Evolutionary conservation across 2,797 vertebrate species (phyloP), one percentile per base, ranked within the genome.

Genomic region (Eulemur coronatus): DNA sequence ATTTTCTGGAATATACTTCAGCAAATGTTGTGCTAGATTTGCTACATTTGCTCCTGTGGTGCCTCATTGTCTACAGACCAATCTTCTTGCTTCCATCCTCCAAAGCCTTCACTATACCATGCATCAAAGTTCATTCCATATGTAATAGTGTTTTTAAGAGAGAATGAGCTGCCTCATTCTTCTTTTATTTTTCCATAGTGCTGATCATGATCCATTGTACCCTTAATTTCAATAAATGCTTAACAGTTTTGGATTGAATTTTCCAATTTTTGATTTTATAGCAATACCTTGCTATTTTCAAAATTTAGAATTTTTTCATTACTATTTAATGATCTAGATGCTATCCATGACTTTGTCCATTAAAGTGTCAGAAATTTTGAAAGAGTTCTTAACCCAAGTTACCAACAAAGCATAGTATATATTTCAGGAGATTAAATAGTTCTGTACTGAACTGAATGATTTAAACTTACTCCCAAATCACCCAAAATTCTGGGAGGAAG

Each of bases 401-500:
- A 43, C 14, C 24, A 46, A 87, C 75, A 90, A 79, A 55, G 1
- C 12, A 17, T 20, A 24, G 4, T 22, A 61, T 30, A 86, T 78
- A 95, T 65, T 75, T 69, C n/a, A 96, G 35, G 3, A 73, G 35
- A 55, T 84, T 79, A 14, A 95, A 13, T 50, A 50, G 13, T 75
- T 95, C 24, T 6, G 14, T 65, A 38, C 7, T 65, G 52, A 92
- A 92, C 9, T 76, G 38, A 97, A 88, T 95, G 72, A 85, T 50
- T 95, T 92, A 94, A 93, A 92, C 5, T 9, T 70, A 24, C 24
- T 95, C 24, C 20, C 43, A 57, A 84, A 80, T 18, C 50, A 89
- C 18, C 30, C 78, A 79, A 63, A 91, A 96, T 69, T 88, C 33
- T 88, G 11, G 50, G 33, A 94, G 65, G 80, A 96, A 93, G 59